Base-by-base conservation (phyloP, 2,113 vertebrate species). In the Promerops cafer region DNA sequence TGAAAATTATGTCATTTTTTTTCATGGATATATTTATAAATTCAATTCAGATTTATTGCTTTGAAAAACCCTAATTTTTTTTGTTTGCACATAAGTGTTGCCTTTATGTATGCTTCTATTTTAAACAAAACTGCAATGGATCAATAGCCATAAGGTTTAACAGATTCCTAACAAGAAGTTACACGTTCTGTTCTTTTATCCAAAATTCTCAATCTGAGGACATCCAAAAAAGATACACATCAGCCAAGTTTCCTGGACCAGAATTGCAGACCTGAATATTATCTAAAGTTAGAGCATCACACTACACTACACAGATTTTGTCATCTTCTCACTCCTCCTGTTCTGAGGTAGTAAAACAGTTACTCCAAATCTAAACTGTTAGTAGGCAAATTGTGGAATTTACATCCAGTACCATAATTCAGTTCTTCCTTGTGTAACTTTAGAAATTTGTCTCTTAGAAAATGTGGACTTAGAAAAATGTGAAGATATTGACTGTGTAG, bases 121-220 rank as follows among this genome's bases (percentile, higher is more conserved):
- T 96, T 79, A 84, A 91, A 56, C 23, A 81, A 89, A 91, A 94
- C 47, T 70, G 24, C 64, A 89, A 26, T 86, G 64, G 76, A 74
- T 92, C 76, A 71, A 81, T 83, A 90, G 30, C 76, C 68, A 75
- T 79, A 82, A 91, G 47, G 74, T 87, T 91, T 82, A 92, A 89
- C 83, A 71, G 56, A 89, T 83, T 94, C 81, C 40, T 78, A 82
- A 81, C 26, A 68, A 92, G 72, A 83, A 93, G 42, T 59, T 63
- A 52, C 9, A 2, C 0, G 0, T 83, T 83, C 56, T 91, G 17
- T 71, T 49, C 79, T 92, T 95, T 94, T 87, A 89, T 87, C 23
- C 49, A 42, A 64, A 87, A 82, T 75, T 85, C 49, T 65, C 44
- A 56, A 2, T 64, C 37, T 54, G 50, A 89, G 14, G 64, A 39